These are phyloP conservation scores for Charina bottae DNA, from an alignment of 2,113 vertebrate species.

Conservation along the genomic window DNA sequence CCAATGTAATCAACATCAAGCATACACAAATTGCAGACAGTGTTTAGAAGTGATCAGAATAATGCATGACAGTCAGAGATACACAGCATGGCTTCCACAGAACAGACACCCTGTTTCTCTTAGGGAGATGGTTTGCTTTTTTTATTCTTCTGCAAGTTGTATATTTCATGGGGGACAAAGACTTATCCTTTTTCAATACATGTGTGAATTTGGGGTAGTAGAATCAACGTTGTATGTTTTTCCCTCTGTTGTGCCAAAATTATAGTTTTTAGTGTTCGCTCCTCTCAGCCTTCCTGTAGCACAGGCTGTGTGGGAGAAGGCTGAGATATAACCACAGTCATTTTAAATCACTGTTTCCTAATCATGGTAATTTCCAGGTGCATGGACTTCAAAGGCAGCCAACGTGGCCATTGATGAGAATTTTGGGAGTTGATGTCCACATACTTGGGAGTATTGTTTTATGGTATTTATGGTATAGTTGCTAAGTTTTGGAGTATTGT, in stretches of 20 bases:
- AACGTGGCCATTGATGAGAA: not conserved
- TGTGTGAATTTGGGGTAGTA: slow-evolving; percentile 59
- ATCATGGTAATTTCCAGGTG: not conserved
- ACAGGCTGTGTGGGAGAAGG: not conserved
- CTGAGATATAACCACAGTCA: not conserved
- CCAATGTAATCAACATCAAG: slow-evolving; percentile 53
- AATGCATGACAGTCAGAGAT: not conserved
- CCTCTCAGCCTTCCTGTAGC: not conserved
- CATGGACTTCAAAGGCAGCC: not conserved
- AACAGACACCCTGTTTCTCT: slow-evolving; percentile 27
- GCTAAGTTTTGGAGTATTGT: not conserved
- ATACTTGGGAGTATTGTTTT: not conserved
- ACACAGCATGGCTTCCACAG: not conserved
- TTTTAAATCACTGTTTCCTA: not conserved
- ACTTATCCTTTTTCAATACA: slow-evolving; percentile 34
- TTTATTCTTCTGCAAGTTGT: not conserved
- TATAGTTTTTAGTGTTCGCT: slow-evolving; percentile 63
- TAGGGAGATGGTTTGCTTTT: slow-evolving; percentile 25
- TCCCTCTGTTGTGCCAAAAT: slow-evolving; percentile 64
- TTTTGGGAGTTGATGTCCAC: not conserved
- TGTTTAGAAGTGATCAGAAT: slow-evolving; percentile 49
- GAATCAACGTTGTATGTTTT: slow-evolving; percentile 58
- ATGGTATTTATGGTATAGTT: not conserved
- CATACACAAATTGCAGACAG: slow-evolving; percentile 25
- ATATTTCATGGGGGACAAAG: slow-evolving; percentile 39